Evolutionary conservation across 2,888 invertebrate genomes (phyloP).

Genomic region (Erynnis tages): DNA sequence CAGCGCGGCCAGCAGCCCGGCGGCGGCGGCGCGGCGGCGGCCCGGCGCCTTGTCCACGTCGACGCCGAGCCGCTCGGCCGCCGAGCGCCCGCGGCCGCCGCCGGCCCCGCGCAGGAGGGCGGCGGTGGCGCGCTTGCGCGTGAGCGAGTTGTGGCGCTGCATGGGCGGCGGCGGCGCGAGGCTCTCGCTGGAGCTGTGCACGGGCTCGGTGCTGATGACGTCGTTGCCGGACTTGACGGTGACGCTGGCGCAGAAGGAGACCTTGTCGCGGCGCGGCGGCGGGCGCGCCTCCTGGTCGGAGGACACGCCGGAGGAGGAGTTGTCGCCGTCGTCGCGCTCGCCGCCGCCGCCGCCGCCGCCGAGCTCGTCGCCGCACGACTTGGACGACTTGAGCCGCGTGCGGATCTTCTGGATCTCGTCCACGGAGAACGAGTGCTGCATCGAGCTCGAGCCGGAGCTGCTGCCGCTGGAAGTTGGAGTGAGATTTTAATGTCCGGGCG

Average conservation of each 20-base stretch:
- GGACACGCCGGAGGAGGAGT: conserved; percentile 93
- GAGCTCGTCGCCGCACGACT: conserved; percentile 93
- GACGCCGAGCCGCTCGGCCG: conserved; percentile 72
- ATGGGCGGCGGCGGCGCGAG: conserved; percentile 66
- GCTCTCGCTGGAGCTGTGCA: conserved; percentile 74
- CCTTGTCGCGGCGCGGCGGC: conserved; percentile 60
- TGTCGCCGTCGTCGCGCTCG: conserved; percentile 89
- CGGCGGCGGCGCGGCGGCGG: conserved; percentile 84
- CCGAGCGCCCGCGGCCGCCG: conserved; percentile 55
- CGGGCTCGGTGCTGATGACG: conserved; percentile 78
- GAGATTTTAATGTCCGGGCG: too few species aligned
- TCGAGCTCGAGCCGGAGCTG: conserved; percentile 87
- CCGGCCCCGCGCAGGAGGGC: conserved; percentile 76
- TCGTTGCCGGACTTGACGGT: conserved; percentile 77
- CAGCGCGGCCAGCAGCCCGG: conserved; percentile 63
- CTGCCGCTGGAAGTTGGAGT: conserved; percentile 80
- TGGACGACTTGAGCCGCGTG: conserved; percentile 91
- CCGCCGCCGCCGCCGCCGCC: conserved; percentile 38
- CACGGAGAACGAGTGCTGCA: conserved; percentile 92
- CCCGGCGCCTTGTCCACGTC: conserved; percentile 83
- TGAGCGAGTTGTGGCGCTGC: conserved; percentile 83
- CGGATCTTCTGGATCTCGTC: conserved; percentile 94
- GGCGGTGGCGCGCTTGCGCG: conserved; percentile 82
- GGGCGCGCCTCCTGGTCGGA: conserved; percentile 87
- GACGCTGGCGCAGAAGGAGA: conserved; percentile 74